Evolutionary conservation across 2,113 vertebrate genomes (phyloP), one percentile per base, ranked within the genome.

Genomic region (Tylochromis polylepis): DNA sequence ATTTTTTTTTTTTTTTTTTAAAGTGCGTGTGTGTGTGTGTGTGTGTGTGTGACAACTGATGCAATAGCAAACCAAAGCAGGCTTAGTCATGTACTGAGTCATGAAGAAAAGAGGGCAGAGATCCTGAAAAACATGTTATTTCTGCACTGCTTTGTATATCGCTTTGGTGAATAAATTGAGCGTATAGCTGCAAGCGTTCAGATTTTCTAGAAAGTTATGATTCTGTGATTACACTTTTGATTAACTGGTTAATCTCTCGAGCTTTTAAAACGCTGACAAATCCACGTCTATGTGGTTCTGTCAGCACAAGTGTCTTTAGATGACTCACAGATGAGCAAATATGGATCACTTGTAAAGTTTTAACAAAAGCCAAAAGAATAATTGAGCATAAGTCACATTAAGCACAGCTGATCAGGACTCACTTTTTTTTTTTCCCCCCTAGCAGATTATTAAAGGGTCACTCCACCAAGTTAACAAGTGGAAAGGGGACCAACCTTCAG

Each of bases 21-120:
- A 24, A 15, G 38, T 43, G 67, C 16, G 9, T 8, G 16, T 53
- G 16, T 20, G 51, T n/a, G 53, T 49, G 51, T n/a, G 53, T 49
- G 24, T 29, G 70, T n/a, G 75, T 51, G 15, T 22, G 29, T 31
- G 24, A 88, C 91, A 92, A 93, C 91, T 91, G 91, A 90, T 85
- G 87, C 43, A 86, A 92, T 6, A 79, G 24, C 43, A 87, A 55
- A 87, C 78, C 79, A 29, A 62, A 59, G 10, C 4, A 36, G 84
- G 36, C 56, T 83, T 90, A 83, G 78, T 88, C 92, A 87, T 78
- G 24, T 3, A 51, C 56, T 93, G 91, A 94, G 59, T 93, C 89
- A 91, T 10, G n/a, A 77, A 81, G 78, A 87, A n/a, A 11, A 20
- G 6, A 36, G 49, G 81, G 51, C 29, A 46, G 46, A 18, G 36